These are phyloP conservation scores for Ceramica pisi DNA, from an alignment of 2,888 invertebrate species.

Conservation along the genomic window DNA sequence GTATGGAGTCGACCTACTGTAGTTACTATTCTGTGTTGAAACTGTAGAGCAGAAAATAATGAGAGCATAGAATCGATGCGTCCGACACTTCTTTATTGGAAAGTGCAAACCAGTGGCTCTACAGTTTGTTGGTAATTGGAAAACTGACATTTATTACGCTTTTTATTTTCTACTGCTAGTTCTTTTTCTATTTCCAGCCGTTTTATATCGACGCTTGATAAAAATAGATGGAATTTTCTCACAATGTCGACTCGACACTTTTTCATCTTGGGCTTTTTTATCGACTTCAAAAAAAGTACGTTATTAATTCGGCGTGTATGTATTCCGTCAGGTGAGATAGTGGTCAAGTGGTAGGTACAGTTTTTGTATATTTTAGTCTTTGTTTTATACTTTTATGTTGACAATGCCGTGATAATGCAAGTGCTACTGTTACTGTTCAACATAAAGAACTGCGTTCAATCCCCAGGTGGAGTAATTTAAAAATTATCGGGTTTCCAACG, in stretches of 20 bases:
- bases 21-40: neutral
- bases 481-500: too few relatives aligned
- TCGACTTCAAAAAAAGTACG: too few relatives aligned
- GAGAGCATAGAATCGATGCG: conserved; percentile 30
- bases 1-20: neutral
- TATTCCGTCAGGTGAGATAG: too few relatives aligned
- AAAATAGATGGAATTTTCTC: conserved; percentile 11
- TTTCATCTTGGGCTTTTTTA: neutral
- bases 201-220: conserved; percentile 17
- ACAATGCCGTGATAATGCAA: too few relatives aligned
- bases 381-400: neutral
- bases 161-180: conserved; percentile 40
- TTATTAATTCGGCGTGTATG: too few relatives aligned
- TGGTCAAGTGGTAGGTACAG: too few relatives aligned
- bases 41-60: conserved; percentile 43
- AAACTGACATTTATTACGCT: conserved; percentile 56
- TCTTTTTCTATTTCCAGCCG: conserved; percentile 36
- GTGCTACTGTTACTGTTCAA: too few relatives aligned
- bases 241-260: neutral
- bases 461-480: too few relatives aligned
- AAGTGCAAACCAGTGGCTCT: conserved; percentile 62
- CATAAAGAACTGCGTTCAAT: too few relatives aligned
- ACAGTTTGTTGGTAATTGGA: conserved; percentile 64
- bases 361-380: too few relatives aligned
- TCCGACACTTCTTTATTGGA: conserved; percentile 53